Evolutionary conservation across 2,797 vertebrate species (phyloP), one percentile per base, ranked within the genome.

Genomic region (Jordanella pulchra): DNA sequence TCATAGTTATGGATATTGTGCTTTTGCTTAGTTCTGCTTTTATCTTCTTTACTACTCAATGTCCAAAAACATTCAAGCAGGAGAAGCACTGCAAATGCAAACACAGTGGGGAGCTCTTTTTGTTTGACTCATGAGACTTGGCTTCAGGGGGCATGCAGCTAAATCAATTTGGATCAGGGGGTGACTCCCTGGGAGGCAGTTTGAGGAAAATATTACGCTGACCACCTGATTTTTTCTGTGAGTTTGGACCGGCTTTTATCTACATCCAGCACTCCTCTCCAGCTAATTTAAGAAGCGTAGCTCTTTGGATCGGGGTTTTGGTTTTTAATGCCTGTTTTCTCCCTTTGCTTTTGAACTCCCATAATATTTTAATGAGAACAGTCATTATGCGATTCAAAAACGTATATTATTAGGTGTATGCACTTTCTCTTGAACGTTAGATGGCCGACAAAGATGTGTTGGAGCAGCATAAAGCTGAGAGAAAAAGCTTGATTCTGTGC

Each of bases 201-300:
- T 65, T 75, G 48, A 77, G 1, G n/a, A 42, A 71, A 81, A 71
- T 27, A 65, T 65, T 51, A 55, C 3, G 14, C 64, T 71, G 86
- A 89, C 78, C 72, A 28, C 14, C 72, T 56, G 73, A 79, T 54
- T 77, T 70, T 70, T 32, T 77, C 72, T 44, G 27, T 44, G 67
- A 69, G 50, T 78, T 80, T 44, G 30, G 50, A 58, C 54, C n/a
- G 18, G 78, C 85, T 91, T 91, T 89, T 73, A 88, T 91, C 75
- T 65, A n/a, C 48, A 61, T 82, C 83, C 83, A 81, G 23, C 69
- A 65, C 71, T 66, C 51, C 1, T 2, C 66, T 55, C 44, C 25
- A 39, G 66, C 67, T 78, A 45, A 81, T 86, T 64, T 71, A 67
- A 84, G 81, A 83, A 67, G 58, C 58, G 53, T 21, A 42, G 65